Evolutionary conservation across 2,797 vertebrate species (phyloP).

Genomic region (Hemibagrus guttatus): DNA sequence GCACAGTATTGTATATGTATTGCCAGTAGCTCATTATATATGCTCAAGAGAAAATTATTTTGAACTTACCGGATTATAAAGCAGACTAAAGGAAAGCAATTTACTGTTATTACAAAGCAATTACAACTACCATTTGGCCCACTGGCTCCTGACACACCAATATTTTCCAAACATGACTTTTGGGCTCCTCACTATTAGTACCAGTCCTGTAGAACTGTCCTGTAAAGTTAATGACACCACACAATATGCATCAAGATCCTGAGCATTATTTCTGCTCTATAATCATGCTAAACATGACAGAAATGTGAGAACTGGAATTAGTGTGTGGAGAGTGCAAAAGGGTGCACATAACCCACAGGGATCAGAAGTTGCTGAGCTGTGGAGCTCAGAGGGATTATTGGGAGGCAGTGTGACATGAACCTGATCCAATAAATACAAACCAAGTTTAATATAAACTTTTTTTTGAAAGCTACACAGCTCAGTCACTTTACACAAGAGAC

Average conservation of each 20-base stretch:
- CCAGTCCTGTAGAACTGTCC: background rate
- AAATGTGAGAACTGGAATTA: constrained; percentile 18
- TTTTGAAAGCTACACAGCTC: background rate
- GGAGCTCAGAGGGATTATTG: background rate
- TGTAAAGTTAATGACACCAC: background rate
- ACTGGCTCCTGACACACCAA: background rate
- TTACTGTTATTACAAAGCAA: background rate
- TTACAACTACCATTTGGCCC: background rate
- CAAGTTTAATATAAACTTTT: background rate
- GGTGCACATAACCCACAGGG: constrained; percentile 1
- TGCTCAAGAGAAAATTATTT: background rate
- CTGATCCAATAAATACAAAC: background rate
- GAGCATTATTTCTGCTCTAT: background rate
- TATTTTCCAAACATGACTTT: background rate
- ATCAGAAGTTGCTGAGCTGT: background rate
- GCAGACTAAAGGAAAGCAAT: background rate
- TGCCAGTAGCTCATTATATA: background rate
- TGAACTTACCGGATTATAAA: background rate
- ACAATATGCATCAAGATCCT: background rate
- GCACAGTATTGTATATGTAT: background rate
- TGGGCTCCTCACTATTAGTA: background rate
- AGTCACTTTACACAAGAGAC: background rate
- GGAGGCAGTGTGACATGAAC: constrained; percentile 15
- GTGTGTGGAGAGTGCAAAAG: constrained; percentile 3
- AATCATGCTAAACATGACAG: constrained; percentile 6